Conservation (phyloP, 2,888 invertebrate species). For the Ephialtes manifestator region DNA sequence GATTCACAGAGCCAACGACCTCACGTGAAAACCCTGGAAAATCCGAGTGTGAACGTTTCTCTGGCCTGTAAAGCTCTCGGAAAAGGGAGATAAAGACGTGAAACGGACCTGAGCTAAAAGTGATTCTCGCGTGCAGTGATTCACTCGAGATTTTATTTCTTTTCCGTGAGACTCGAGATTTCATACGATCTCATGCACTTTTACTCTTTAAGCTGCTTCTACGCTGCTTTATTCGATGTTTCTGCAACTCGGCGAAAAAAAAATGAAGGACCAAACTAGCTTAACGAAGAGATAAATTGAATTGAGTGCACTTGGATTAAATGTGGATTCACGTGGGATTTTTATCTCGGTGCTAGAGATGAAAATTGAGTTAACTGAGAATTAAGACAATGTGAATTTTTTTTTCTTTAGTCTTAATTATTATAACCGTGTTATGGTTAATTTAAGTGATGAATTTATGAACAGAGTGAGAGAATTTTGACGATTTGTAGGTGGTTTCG, state of each 20-base stretch:
- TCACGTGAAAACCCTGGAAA: constrained; percentile 4
- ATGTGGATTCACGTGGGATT: not conserved
- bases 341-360: not conserved
- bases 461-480: not conserved
- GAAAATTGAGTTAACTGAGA: not conserved
- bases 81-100: constrained; percentile 34
- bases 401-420: not conserved
- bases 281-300: not conserved
- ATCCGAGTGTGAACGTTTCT: constrained; percentile 42
- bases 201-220: not conserved
- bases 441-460: not conserved
- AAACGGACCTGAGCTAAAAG: constrained; percentile 26
- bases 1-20: constrained; percentile 59
- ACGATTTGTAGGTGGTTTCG: not conserved
- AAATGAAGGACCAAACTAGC: not conserved
- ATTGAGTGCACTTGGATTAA: not conserved
- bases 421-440: not conserved
- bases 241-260: not conserved
- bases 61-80: constrained; percentile 29
- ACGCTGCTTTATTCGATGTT: not conserved
- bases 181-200: not conserved
- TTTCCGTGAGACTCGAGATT: not conserved
- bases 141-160: constrained; percentile 35
- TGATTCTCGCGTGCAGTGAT: constrained; percentile 35
- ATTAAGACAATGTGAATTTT: not conserved